These are phyloP conservation scores for Drosophila sp. DNA, from an alignment of 1,140 invertebrate species.

Conservation along the genomic window DNA sequence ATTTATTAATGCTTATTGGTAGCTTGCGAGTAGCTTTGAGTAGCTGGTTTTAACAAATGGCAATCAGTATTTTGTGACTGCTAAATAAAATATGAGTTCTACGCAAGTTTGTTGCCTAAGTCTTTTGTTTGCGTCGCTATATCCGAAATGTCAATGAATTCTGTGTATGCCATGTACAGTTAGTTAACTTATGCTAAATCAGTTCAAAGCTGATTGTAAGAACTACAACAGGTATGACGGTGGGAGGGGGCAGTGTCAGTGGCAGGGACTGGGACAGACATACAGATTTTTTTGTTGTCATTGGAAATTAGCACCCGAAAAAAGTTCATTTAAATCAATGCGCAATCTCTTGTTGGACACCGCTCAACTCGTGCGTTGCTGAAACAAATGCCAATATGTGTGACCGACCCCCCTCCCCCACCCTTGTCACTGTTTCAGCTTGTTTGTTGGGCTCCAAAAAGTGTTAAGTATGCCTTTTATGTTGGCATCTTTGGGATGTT, in stretches of 20 bases:
- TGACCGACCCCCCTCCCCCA: background rate
- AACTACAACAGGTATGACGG: conserved; percentile 20
- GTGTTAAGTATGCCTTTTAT: conserved; percentile 74
- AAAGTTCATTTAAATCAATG: conserved; percentile 81
- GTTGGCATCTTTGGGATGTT: conserved; percentile 45
- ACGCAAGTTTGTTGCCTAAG: conserved; percentile 70
- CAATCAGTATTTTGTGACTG: conserved; percentile 39
- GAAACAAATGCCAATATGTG: conserved; percentile 76
- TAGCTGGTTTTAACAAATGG: conserved; percentile 24
- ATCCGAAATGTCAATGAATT: conserved; percentile 72
- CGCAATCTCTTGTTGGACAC: conserved; percentile 51
- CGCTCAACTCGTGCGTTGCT: conserved; percentile 75
- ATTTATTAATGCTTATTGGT: conserved; percentile 47
- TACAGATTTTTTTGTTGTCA: conserved; percentile 42
- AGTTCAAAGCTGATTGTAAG: conserved; percentile 47
- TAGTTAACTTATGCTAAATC: conserved; percentile 64
- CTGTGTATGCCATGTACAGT: conserved; percentile 41
- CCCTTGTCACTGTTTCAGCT: conserved; percentile 30
- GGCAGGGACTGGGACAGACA: background rate
- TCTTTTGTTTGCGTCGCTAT: conserved; percentile 50
- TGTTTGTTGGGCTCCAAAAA: conserved; percentile 81
- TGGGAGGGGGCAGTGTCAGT: too few relatives aligned
- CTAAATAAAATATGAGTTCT: conserved; percentile 80
- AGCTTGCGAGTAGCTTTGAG: conserved; percentile 20
- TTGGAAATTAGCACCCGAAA: conserved; percentile 64